Base-by-base conservation (phyloP, 2,113 vertebrate species). In the Ahaetulla prasina region DNA sequence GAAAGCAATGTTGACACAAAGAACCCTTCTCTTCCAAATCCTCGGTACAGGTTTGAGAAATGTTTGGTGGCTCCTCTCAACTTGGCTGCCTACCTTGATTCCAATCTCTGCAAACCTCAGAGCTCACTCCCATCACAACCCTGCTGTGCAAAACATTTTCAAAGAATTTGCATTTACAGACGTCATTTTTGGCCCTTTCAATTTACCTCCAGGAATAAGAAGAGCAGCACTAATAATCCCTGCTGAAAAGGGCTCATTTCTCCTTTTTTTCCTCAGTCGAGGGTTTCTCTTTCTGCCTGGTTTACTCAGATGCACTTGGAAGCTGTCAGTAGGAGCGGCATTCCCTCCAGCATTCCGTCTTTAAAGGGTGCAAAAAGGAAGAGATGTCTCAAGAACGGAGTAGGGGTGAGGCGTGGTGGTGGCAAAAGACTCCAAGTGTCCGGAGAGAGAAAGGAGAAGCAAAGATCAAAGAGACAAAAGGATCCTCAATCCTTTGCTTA, bases 121-220 rank as follows among this genome's bases (percentile, higher is more conserved):
- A 74, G 6, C 6, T 20, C 68, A 74, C 16, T 35, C n/a, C 16
- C 14, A 18, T 1, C 63, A 85, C 20, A n/a, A 3, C 3, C 5
- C 27, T 68, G 4, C 27, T n/a, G 11, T 30, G 11, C 8, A 49
- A 55, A 63, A 47, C 8, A 30, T 55, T 6, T 16, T 47, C 54
- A 47, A 47, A 16, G 35, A 27, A 88, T 2, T 1, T 8, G 2
- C 14, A 27, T 57, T 87, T 50, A 30, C 47, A 52, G n/a, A 20
- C 1, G n/a, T 20, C 68, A 74, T 20, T 74, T 35, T 74, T 8
- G 68, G 68, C 68, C n/a, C 0, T 35, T 74, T 39, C 63, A 47
- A 2, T 39, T 97, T 92, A 96, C 96, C 96, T 96, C 95, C 94
- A 96, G 95, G 53, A 95, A 92, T 88, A 97, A 94, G 68, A 94